Conservation (phyloP, 2,888 invertebrate genomes). For the Dynastes tityus region DNA sequence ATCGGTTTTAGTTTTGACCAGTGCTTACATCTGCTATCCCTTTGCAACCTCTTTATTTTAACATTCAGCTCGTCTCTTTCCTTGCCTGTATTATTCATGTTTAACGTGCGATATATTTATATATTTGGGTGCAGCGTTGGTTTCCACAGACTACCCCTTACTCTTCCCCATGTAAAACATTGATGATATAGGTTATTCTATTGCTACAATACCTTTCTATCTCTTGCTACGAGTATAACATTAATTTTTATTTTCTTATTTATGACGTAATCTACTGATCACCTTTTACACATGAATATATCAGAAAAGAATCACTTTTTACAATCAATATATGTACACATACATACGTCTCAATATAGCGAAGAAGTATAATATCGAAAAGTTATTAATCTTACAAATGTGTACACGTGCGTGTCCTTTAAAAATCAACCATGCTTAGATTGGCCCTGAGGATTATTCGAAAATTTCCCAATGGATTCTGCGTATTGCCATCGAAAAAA, state of each 20-base stretch:
- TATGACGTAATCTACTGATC: conserved; percentile 18
- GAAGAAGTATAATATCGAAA: conserved; percentile 6
- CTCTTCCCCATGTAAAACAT: conserved; percentile 57
- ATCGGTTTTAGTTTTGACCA: conserved; percentile 61
- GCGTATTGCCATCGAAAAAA: conserved; percentile 59
- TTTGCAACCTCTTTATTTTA: conserved; percentile 64
- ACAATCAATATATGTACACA: too few relatives aligned
- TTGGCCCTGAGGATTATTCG: conserved; percentile 61
- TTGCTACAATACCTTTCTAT: conserved; percentile 53
- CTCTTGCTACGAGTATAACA: not conserved
- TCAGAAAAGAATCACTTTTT: too few relatives aligned
- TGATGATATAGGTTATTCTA: conserved; percentile 60
- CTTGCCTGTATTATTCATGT: conserved; percentile 66
- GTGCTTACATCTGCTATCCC: conserved; percentile 61
- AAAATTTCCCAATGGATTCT: conserved; percentile 64
- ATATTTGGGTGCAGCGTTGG: conserved; percentile 63
- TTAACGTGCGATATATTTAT: conserved; percentile 65
- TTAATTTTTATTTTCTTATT: conserved; percentile 31
- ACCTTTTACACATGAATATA: too few relatives aligned
- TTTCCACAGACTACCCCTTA: conserved; percentile 58
- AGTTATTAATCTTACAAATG: conserved; percentile 40
- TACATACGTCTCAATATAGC: too few relatives aligned
- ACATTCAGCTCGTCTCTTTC: conserved; percentile 65
- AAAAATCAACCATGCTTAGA: conserved; percentile 52
- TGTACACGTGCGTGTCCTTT: conserved; percentile 41